Evolutionary conservation across 1,140 invertebrate species (phyloP).

Genomic region (Drosophila varians): DNA sequence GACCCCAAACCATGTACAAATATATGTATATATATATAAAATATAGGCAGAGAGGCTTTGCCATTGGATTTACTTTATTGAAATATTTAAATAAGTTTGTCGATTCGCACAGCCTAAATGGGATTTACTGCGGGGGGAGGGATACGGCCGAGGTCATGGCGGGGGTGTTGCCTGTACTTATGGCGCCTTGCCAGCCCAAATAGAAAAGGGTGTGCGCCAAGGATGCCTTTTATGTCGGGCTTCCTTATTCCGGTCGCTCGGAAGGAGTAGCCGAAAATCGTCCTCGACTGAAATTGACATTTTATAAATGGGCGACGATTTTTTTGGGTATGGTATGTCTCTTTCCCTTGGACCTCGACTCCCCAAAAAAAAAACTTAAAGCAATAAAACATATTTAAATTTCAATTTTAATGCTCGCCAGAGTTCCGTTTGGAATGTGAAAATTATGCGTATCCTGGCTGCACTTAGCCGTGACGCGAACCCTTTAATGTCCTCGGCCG

Average conservation of each 20-base stretch:
- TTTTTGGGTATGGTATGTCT: constrained; percentile 35
- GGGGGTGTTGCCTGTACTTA: constrained; percentile 13
- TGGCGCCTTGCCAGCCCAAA: constrained; percentile 47
- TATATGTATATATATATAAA: neutral
- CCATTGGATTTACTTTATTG: constrained; percentile 81
- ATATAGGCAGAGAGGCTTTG: constrained; percentile 29
- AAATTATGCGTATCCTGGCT: constrained; percentile 65
- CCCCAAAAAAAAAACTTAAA: constrained; percentile 51
- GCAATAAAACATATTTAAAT: constrained; percentile 76
- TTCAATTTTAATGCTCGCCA: constrained; percentile 50
- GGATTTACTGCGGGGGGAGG: constrained; percentile 52
- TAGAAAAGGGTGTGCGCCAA: constrained; percentile 49
- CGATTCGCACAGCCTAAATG: constrained; percentile 81
- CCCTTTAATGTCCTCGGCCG: constrained; percentile 59
- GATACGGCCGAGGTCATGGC: neutral
- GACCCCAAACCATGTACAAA: neutral
- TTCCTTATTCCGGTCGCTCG: constrained; percentile 15
- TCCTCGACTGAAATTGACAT: constrained; percentile 73
- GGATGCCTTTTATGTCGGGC: constrained; percentile 52
- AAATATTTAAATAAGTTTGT: constrained; percentile 83
- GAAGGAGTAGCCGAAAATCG: constrained; percentile 27
- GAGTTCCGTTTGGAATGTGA: constrained; percentile 55
- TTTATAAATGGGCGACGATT: constrained; percentile 73
- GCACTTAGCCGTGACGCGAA: constrained; percentile 60
- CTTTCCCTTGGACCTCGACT: neutral